Percentiles rank a stretch among this genome's conserved stretches.
Conservation (phyloP, 1,140 invertebrate genomes). For the Drosophila lacertosa region DNA sequence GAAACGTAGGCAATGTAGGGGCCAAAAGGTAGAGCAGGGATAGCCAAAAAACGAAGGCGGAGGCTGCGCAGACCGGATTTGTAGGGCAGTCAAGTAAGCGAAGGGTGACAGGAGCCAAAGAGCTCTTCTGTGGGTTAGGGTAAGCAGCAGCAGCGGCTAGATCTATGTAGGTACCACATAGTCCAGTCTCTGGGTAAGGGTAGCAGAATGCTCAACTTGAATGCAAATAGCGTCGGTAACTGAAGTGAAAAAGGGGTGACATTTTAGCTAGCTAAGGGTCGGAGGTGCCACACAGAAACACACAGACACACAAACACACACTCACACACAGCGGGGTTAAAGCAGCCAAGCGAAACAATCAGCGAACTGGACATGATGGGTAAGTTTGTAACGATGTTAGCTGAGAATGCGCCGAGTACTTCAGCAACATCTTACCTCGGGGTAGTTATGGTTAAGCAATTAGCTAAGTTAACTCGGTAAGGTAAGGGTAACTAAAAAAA, state of each 20-base stretch:
- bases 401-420: conserved; percentile 18
- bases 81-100: conserved; percentile 6
- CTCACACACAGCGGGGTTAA: not conserved
- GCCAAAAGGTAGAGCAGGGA: not conserved
- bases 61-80: conserved; percentile 22
- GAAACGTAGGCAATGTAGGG: conserved; percentile 5
- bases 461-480: conserved; percentile 30
- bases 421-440: conserved; percentile 21
- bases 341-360: conserved; percentile 45
- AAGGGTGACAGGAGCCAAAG: conserved; percentile 21
- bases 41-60: conserved; percentile 1
- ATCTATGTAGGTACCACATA: conserved; percentile 3
- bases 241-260: conserved; percentile 50
- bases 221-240: conserved; percentile 43
- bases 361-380: conserved; percentile 52
- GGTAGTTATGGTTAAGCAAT: conserved; percentile 38
- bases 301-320: not conserved
- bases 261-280: conserved; percentile 13
- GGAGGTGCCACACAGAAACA: not conserved
- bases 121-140: not conserved
- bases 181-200: conserved; percentile 3
- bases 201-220: conserved; percentile 26
- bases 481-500: conserved; percentile 12
- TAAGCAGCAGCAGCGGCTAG: not conserved
- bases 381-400: conserved; percentile 38